Evolutionary conservation across 2,797 vertebrate genomes (phyloP).

Genomic region (Gallinago stenura): DNA sequence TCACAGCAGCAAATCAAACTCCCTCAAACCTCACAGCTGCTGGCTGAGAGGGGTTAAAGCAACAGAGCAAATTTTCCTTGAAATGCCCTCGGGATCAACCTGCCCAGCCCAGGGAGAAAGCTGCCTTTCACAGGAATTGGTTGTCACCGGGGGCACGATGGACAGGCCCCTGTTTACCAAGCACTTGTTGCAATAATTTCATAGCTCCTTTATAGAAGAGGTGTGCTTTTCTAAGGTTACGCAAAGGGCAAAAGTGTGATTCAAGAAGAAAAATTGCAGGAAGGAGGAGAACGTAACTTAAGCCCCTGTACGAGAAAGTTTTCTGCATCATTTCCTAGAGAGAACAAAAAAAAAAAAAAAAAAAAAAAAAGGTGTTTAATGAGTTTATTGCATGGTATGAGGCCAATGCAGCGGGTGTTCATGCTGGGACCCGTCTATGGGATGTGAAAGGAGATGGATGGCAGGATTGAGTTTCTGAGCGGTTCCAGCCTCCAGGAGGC

Average conservation of each 20-base stretch:
- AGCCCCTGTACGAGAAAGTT: neutral
- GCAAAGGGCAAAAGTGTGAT: neutral
- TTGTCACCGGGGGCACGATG: rapidly evolving
- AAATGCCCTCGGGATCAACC: neutral
- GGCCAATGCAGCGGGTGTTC: rapidly evolving
- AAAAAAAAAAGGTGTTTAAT: neutral
- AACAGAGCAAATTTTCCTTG: neutral
- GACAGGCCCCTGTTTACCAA: neutral
- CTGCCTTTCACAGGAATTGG: neutral
- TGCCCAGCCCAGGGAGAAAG: neutral
- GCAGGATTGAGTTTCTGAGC: neutral
- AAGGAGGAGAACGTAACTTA: neutral
- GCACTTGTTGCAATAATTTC: neutral
- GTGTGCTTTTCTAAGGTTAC: neutral
- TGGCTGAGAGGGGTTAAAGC: neutral
- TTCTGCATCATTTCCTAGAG: neutral
- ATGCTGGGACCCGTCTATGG: rapidly evolving
- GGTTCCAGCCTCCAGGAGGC: neutral
- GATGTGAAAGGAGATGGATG: neutral
- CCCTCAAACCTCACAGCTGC: rapidly evolving
- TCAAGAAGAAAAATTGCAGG: conserved; percentile 30
- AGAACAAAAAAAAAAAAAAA: neutral
- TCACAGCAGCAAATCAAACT: neutral
- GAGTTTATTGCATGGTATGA: rapidly evolving
- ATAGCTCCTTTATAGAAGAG: neutral